Base-by-base conservation (phyloP, 2,888 invertebrate genomes). In the Gisinianus flammeolus region DNA sequence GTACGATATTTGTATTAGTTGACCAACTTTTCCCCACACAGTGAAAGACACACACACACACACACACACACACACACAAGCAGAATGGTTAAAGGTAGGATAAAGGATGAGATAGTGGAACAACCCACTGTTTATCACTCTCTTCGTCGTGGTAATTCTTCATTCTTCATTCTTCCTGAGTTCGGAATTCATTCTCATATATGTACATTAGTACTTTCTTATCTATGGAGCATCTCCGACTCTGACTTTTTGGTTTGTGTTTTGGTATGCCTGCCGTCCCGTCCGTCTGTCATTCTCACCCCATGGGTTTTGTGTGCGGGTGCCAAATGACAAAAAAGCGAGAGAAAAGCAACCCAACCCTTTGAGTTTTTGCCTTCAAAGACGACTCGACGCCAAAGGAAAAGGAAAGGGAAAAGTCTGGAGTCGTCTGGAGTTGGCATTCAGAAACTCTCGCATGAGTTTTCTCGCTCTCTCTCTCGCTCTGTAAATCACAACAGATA, bases 241-340 rank as follows among this genome's bases (percentile, higher is more conserved):
- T 35, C 22, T 68, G 24, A 16, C 31, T 68, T 35, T 22, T 31
- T 26, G 68, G 35, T 22, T 10, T 35, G 10, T 67, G 19, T 31
- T 30, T 16, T 28, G 52, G 52, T 44, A 44, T 44, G 8, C 16
- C 8, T 24, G n/a, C 44, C 35, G 24, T 62, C 26, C 28, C 22
- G n/a, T 58, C 58, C 22, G n/a, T 2, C n/a, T 19, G 24, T 35
- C 68, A 44, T 44, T 68, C 44, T 22, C 44, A 68, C 68, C 68
- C 68, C 68, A 35, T 68, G 68, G 68, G 68, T 35, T 31, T n/a
- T 31, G 10, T 30, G 44, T 68, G 68, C 44, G 35, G 44, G 35
- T 68, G 68, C 44, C 68, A 68, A 68, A 68, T 44, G 68, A 68
- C 68, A 68, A 24, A 24, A 26, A 26, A 64, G 62, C 26, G 62